Conservation (phyloP, 53 echinoderm and acorn worm species). For the Luidia sarsii region DNA sequence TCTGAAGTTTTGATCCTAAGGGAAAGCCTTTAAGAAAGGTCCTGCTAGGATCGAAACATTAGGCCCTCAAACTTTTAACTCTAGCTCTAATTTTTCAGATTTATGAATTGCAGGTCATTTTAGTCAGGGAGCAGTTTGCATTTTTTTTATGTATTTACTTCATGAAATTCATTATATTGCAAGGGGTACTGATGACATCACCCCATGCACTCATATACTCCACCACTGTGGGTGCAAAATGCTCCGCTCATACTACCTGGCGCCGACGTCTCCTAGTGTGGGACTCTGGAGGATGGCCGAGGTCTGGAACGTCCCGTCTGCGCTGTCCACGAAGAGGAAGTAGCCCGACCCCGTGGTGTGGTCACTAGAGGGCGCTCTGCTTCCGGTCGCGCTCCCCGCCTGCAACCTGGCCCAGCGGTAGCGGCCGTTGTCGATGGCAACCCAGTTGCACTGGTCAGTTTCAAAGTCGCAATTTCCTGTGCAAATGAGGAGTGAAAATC, state of each 20-base stretch:
- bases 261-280: slow-evolving; percentile 60
- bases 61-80: too few species aligned
- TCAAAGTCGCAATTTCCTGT: slow-evolving; percentile 90
- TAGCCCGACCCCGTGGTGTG: slow-evolving; percentile 68
- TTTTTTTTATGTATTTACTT: too few species aligned
- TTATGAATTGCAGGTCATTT: too few species aligned
- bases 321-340: slow-evolving; percentile 92
- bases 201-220: too few species aligned
- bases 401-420: slow-evolving; percentile 72
- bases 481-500: background rate
- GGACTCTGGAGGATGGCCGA: slow-evolving; percentile 80
- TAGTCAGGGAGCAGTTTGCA: too few species aligned
- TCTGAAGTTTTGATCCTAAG: too few species aligned
- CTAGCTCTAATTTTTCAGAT: too few species aligned
- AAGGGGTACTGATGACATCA: too few species aligned
- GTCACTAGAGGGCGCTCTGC: slow-evolving; percentile 63
- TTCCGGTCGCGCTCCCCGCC: slow-evolving; percentile 42
- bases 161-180: too few species aligned
- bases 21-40: too few species aligned
- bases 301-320: slow-evolving; percentile 73
- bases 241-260: slow-evolving; percentile 62
- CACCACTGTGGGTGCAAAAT: too few species aligned
- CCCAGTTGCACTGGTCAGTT: slow-evolving; percentile 73
- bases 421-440: slow-evolving; percentile 63
- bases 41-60: too few species aligned